These are phyloP conservation scores for Numenius arquata DNA, from an alignment of 2,113 vertebrate species.

Conservation along the genomic window DNA sequence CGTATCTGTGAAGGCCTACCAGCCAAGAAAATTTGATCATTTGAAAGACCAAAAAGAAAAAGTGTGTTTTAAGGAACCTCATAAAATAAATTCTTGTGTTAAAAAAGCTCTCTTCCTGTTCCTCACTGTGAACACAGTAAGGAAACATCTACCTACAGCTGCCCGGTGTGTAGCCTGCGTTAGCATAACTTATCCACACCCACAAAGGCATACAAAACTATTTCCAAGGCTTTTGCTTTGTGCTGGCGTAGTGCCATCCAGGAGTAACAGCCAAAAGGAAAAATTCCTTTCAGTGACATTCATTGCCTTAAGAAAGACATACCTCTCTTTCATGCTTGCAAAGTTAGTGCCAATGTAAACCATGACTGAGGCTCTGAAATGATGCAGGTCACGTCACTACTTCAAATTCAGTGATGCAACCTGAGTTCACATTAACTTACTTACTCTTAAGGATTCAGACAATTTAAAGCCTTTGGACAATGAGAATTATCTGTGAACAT, in stretches of 20 bases:
- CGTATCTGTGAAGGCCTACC: background rate
- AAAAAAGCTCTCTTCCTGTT: background rate
- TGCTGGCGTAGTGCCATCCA: conserved; percentile 13
- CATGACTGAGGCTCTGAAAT: background rate
- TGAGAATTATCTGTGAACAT: background rate
- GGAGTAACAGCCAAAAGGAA: background rate
- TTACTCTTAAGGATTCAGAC: background rate
- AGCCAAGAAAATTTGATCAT: background rate
- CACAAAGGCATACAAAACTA: background rate
- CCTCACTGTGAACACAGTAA: background rate
- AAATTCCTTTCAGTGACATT: background rate
- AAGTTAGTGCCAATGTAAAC: background rate
- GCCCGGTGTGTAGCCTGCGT: background rate
- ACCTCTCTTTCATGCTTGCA: background rate
- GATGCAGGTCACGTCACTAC: background rate
- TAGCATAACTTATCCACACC: background rate
- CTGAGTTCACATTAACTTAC: background rate
- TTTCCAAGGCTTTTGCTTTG: background rate
- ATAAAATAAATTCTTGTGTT: background rate
- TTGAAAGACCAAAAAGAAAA: background rate
- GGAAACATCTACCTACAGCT: background rate
- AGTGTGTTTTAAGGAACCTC: background rate
- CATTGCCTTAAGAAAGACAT: background rate
- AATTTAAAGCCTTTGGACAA: background rate
- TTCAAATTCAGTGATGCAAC: background rate